phyloP scores from a whole-genome alignment of 2,113 vertebrate genomes.

The Argyrosomus japonicus region DNA sequence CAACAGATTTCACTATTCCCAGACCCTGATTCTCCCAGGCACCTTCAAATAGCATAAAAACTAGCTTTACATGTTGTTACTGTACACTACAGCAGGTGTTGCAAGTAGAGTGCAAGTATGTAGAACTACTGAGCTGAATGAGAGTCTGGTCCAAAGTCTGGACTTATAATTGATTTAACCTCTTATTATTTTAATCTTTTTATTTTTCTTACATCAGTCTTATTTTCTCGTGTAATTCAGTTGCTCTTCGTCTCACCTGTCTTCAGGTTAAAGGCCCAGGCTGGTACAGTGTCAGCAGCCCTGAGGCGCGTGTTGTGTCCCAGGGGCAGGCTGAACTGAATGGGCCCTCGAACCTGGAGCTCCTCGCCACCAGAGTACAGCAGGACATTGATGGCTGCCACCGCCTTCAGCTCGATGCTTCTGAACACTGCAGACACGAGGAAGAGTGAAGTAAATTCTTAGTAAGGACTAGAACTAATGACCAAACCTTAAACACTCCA shows the following conservation, averaged over 20 bases:
- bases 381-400: constrained; percentile 88
- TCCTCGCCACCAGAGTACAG: constrained; percentile 87
- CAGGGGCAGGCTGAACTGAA: constrained; percentile 91
- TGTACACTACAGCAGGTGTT: not conserved
- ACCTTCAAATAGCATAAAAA: constrained; percentile 77
- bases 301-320: constrained; percentile 74
- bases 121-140: too few relatives aligned
- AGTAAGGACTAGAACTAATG: not conserved
- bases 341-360: constrained; percentile 88
- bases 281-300: constrained; percentile 87
- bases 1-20: constrained; percentile 86
- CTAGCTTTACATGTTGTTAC: not conserved
- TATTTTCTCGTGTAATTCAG: not conserved
- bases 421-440: constrained; percentile 82
- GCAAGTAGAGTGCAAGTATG: too few relatives aligned
- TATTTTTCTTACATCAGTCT: not conserved
- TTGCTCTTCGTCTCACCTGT: constrained; percentile 82
- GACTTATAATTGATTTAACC: not conserved
- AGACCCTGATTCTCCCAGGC: constrained; percentile 91
- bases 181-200: not conserved
- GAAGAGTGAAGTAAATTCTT: too few relatives aligned
- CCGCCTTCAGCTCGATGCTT: constrained; percentile 87
- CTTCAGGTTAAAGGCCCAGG: constrained; percentile 92
- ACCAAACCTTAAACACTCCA: not conserved
- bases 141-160: too few relatives aligned